These are phyloP conservation scores for Dermochelys coriacea DNA, from an alignment of 2,797 vertebrate genomes.

Conservation along the genomic window DNA sequence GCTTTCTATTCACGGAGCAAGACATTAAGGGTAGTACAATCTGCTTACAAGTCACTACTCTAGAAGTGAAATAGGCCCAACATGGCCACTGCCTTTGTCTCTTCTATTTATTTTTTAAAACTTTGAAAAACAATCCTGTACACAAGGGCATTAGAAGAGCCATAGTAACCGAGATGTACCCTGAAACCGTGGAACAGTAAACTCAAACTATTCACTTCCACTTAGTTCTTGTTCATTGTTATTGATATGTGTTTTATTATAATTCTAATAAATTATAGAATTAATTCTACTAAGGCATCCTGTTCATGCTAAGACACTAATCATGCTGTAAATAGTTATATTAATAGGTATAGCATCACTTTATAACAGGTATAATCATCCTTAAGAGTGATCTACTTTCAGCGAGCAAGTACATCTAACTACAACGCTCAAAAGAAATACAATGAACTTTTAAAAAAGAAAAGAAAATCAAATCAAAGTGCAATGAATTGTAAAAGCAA, in stretches of 20 bases:
- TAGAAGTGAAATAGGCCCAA: slow-evolving; percentile 60
- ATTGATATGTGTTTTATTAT: slow-evolving; percentile 61
- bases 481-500: slow-evolving; percentile 66
- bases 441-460: neutral
- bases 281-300: slow-evolving; percentile 46
- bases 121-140: slow-evolving; percentile 57
- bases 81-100: slow-evolving; percentile 37
- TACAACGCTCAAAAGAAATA: slow-evolving; percentile 31
- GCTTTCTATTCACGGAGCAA: slow-evolving; percentile 71
- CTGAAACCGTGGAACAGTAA: slow-evolving; percentile 69
- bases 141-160: slow-evolving; percentile 60
- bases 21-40: slow-evolving; percentile 60
- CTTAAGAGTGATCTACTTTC: neutral
- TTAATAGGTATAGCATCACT: slow-evolving; percentile 32
- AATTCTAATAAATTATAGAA: slow-evolving; percentile 49
- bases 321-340: slow-evolving; percentile 28
- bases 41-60: slow-evolving; percentile 62
- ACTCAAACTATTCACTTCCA: slow-evolving; percentile 66
- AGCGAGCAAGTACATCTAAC: neutral
- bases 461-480: slow-evolving; percentile 10
- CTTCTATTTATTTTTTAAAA: slow-evolving; percentile 67
- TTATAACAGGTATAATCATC: slow-evolving; percentile 38
- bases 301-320: slow-evolving; percentile 46
- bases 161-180: slow-evolving; percentile 47
- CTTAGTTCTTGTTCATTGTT: slow-evolving; percentile 64